Evolutionary conservation across 2,113 vertebrate species (phyloP).

Genomic region (Notothenia rossii): DNA sequence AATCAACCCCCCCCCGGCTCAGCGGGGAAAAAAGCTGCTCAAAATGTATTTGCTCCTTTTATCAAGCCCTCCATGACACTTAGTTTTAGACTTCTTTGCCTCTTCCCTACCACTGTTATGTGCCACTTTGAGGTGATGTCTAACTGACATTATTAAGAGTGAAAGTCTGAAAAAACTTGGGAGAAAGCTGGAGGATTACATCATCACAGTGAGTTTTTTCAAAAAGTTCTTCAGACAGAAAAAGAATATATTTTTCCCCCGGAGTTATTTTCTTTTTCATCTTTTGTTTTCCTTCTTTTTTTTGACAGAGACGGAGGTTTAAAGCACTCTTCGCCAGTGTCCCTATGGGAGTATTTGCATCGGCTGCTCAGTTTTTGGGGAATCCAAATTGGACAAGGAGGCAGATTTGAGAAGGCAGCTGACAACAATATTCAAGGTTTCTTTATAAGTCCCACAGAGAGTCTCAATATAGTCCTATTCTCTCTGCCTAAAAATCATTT

Average conservation of each 20-base stretch:
- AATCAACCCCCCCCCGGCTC: constrained; percentile 76
- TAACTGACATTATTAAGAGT: constrained; percentile 68
- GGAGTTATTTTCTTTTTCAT: constrained; percentile 54
- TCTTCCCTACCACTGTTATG: constrained; percentile 64
- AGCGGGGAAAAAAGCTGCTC: constrained; percentile 66
- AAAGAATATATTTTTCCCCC: constrained; percentile 31
- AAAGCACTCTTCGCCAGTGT: constrained; percentile 48
- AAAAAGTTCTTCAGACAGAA: constrained; percentile 62
- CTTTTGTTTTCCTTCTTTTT: constrained; percentile 56
- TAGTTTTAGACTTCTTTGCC: constrained; percentile 74
- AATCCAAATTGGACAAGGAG: constrained; percentile 67
- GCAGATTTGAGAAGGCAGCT: constrained; percentile 59
- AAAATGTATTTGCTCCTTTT: constrained; percentile 77
- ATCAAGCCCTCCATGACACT: constrained; percentile 78
- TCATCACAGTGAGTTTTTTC: constrained; percentile 63
- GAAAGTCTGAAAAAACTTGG: constrained; percentile 68
- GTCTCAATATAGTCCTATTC: constrained; percentile 26
- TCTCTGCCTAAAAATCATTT: constrained; percentile 76
- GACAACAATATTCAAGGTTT: constrained; percentile 55
- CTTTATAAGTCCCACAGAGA: constrained; percentile 67
- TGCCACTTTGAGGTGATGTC: constrained; percentile 70
- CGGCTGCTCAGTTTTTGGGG: constrained; percentile 59
- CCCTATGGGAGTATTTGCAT: constrained; percentile 68
- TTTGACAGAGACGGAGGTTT: constrained; percentile 31
- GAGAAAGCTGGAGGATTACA: constrained; percentile 62